Conservation (phyloP, 2,113 vertebrate genomes). For the Osmerus eperlanus region DNA sequence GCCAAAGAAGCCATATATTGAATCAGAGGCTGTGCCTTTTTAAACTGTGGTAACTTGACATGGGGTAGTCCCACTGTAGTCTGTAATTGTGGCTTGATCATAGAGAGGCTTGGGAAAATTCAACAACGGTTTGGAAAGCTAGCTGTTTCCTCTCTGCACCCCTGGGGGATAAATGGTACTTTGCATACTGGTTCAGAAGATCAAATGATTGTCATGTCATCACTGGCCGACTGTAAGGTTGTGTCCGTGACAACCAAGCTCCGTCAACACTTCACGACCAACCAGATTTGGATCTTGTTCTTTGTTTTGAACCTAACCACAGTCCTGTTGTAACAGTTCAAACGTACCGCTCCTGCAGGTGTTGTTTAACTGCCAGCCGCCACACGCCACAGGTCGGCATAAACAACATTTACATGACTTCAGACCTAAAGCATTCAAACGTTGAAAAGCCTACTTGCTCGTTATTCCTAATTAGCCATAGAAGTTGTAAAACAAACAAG, state of each 20-base stretch:
- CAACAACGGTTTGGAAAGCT: not conserved
- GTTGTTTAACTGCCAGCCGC: too few relatives aligned
- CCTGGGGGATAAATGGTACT: not conserved
- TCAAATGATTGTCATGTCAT: not conserved
- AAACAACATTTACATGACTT: slow-evolving; percentile 5
- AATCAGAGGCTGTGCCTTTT: slow-evolving; percentile 14
- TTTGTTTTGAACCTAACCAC: slow-evolving; percentile 3
- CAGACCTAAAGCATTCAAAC: slow-evolving; percentile 1
- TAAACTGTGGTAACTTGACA: not conserved
- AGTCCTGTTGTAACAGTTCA: not conserved
- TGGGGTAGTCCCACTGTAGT: not conserved
- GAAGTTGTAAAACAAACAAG: slow-evolving; percentile 19
- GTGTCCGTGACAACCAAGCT: not conserved
- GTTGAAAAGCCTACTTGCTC: not conserved
- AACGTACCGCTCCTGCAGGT: not conserved
- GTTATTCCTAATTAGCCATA: slow-evolving; percentile 23
- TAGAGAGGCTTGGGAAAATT: slow-evolving; percentile 1
- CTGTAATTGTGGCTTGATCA: slow-evolving; percentile 33
- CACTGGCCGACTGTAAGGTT: not conserved
- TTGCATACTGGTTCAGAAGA: not conserved
- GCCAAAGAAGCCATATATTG: slow-evolving; percentile 17
- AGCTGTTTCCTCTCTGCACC: not conserved
- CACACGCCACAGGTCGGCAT: too few relatives aligned
- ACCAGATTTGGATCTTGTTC: not conserved
- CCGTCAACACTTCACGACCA: not conserved